Conservation (phyloP, 2,797 vertebrate genomes). For the Periophthalmus magnuspinnatus region DNA sequence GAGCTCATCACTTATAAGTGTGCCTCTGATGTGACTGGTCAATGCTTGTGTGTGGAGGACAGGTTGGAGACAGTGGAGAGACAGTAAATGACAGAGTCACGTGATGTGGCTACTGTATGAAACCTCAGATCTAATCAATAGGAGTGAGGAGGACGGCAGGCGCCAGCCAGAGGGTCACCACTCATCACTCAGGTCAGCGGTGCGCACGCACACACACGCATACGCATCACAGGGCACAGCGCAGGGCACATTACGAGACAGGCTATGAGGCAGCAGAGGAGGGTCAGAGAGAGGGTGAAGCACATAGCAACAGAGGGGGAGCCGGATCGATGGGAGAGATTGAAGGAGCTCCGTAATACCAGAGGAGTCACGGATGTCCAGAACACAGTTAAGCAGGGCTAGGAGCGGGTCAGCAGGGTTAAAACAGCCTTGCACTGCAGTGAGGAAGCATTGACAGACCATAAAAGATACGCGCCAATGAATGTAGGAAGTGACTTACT, state of each 20-base stretch:
- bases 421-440: conserved; percentile 63
- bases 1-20: conserved; percentile 43
- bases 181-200: conserved; percentile 77
- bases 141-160: conserved; percentile 76
- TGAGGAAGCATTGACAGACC: conserved; percentile 58
- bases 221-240: conserved; percentile 42
- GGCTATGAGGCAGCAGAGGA: conserved; percentile 68
- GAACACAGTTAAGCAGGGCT: conserved; percentile 66
- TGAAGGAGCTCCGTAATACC: conserved; percentile 72
- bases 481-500: conserved; percentile 44
- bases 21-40: conserved; percentile 40
- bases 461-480: conserved; percentile 45
- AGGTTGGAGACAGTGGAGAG: conserved; percentile 72
- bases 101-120: conserved; percentile 77
- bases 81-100: conserved; percentile 79
- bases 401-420: conserved; percentile 67
- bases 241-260: conserved; percentile 67
- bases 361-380: conserved; percentile 68
- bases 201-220: conserved; percentile 40
- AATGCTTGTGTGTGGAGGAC: conserved; percentile 45
- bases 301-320: conserved; percentile 66
- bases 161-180: conserved; percentile 79
- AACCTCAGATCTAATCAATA: conserved; percentile 82
- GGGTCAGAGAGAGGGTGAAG: conserved; percentile 75
- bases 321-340: conserved; percentile 72